phyloP scores from a whole-genome alignment of 1,140 invertebrate species.

The Arctopsyche grandis region DNA sequence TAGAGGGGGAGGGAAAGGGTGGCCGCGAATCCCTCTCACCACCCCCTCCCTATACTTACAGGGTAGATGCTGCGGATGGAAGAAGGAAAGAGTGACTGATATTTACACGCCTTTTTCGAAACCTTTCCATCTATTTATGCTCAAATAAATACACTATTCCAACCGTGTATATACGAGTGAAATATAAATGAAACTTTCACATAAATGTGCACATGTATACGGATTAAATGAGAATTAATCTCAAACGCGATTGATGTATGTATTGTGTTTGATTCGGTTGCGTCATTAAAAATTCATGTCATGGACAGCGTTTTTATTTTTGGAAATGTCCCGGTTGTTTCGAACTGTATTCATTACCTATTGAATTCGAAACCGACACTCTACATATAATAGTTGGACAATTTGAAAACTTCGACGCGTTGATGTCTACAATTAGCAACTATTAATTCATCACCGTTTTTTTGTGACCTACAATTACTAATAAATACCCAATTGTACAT shows the following conservation, averaged over 20 bases:
- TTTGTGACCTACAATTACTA: not conserved
- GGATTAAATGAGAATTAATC: too few relatives aligned
- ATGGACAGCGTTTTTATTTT: not conserved
- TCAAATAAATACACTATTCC: conserved; percentile 46
- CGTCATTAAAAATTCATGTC: not conserved
- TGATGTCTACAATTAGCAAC: conserved; percentile 32
- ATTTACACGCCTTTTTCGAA: conserved; percentile 54
- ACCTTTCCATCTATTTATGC: conserved; percentile 52
- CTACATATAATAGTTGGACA: conserved; percentile 35
- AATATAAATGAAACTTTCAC: not conserved
- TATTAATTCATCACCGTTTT: conserved; percentile 28
- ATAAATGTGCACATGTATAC: not conserved
- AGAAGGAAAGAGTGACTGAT: conserved; percentile 56
- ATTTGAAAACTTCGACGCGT: conserved; percentile 1
- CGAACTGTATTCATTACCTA: too few relatives aligned
- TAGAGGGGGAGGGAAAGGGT: conserved; percentile 42
- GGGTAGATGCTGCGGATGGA: conserved; percentile 36
- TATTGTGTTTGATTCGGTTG: not conserved
- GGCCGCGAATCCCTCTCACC: conserved; percentile 47
- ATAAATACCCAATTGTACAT: conserved; percentile 24
- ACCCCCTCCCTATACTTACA: not conserved
- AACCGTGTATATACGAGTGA: not conserved
- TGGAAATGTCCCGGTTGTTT: too few relatives aligned
- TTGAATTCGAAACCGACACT: not conserved
- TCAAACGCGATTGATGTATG: not conserved